phyloP scores from a whole-genome alignment of 2,113 vertebrate species.

The Neotoma lepida region DNA sequence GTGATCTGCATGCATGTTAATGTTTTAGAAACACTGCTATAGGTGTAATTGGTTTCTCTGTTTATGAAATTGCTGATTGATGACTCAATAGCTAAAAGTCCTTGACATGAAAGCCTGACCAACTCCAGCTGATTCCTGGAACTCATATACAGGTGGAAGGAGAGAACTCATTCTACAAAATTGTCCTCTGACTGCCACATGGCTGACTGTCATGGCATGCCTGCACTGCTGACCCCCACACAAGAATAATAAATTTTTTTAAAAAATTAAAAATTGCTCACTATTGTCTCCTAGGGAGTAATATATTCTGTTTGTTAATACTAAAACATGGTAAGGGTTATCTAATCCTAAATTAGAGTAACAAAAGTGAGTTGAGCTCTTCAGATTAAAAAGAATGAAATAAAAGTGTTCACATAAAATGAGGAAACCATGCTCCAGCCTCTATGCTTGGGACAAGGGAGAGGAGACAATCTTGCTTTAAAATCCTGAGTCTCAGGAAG shows the following conservation, averaged over 20 bases:
- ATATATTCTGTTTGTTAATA: neutral
- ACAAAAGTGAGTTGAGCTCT: conserved; percentile 1
- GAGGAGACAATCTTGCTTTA: neutral
- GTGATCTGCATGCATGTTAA: neutral
- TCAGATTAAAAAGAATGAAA: conserved; percentile 14
- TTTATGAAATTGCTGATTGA: neutral
- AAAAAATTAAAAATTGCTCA: neutral
- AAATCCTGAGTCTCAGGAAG: neutral
- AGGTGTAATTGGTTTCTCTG: neutral
- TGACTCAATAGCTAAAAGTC: neutral
- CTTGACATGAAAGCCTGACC: too few species aligned
- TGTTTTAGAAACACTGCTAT: neutral
- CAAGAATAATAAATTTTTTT: neutral
- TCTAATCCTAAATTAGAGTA: neutral
- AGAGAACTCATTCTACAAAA: neutral
- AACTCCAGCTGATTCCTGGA: too few species aligned
- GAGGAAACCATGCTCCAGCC: neutral
- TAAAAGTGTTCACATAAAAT: neutral
- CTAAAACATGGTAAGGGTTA: neutral
- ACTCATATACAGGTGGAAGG: neutral
- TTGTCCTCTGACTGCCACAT: neutral
- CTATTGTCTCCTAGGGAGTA: neutral
- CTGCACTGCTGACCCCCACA: fast-evolving
- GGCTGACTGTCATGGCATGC: neutral
- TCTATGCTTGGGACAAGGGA: neutral